These are phyloP conservation scores for Brachionus rotundiformis DNA, from an alignment of 1,140 invertebrate species.

Conservation along the genomic window DNA sequence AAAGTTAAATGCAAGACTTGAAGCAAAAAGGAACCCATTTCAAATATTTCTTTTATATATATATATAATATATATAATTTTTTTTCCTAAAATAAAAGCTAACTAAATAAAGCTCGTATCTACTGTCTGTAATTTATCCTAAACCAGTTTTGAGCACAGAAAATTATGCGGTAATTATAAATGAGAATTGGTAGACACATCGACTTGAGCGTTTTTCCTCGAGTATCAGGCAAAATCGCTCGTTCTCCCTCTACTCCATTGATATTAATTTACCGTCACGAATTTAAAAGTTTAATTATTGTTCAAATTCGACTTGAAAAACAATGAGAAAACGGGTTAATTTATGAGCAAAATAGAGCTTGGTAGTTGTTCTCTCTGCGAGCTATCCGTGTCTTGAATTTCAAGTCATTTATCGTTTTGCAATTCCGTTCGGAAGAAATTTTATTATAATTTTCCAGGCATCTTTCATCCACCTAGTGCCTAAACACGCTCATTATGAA, in stretches of 20 bases:
- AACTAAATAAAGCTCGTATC: neutral
- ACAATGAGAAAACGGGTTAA: constrained; percentile 33
- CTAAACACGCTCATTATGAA: constrained; percentile 13
- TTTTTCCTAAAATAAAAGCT: neutral
- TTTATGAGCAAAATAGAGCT: constrained; percentile 28
- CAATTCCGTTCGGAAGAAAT: constrained; percentile 42
- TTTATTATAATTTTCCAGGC: constrained; percentile 31
- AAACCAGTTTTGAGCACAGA: neutral
- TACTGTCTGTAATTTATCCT: constrained; percentile 42
- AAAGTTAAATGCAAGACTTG: neutral
- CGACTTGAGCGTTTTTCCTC: constrained; percentile 21
- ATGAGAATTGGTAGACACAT: constrained; percentile 4
- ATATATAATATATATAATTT: no score
- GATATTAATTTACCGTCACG: constrained; percentile 48
- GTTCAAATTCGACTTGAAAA: constrained; percentile 30
- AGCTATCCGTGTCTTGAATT: constrained; percentile 16
- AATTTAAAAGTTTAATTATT: constrained; percentile 24
- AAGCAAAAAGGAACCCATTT: constrained; percentile 42
- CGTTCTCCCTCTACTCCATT: neutral
- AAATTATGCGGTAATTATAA: constrained; percentile 38
- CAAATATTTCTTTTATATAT: constrained; percentile 22
- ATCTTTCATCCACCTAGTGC: neutral
- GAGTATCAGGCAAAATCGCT: constrained; percentile 34
- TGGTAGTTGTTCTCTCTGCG: neutral
- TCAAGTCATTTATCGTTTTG: neutral